Conservation (phyloP, 2,113 vertebrate genomes). For the Festucalex cinctus region DNA sequence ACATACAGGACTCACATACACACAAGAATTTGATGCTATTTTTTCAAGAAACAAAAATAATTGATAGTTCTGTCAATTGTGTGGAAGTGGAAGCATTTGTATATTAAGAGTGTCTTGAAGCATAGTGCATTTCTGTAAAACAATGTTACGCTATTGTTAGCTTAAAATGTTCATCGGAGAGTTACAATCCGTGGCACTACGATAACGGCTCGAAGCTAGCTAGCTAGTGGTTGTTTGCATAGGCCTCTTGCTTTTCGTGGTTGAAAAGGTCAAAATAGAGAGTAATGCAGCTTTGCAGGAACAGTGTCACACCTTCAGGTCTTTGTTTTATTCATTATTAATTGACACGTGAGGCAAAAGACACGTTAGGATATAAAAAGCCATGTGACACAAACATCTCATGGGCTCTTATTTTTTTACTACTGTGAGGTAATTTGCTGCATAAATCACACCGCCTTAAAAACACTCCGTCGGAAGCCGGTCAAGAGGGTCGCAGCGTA, state of each 20-base stretch:
- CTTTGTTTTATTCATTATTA: neutral
- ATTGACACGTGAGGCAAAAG: neutral
- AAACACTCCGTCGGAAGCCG: conserved; percentile 52
- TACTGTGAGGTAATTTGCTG: conserved; percentile 56
- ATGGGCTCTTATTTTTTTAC: conserved; percentile 42
- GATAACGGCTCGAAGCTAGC: neutral
- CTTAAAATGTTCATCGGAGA: neutral
- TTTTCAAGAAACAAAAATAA: no score
- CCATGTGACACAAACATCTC: conserved; percentile 13
- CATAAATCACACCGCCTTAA: conserved; percentile 70
- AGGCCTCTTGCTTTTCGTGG: neutral
- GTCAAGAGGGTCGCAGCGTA: conserved; percentile 62
- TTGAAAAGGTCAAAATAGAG: neutral
- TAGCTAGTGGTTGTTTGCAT: neutral
- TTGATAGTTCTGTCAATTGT: no score
- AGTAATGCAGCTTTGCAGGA: neutral
- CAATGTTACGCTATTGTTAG: neutral
- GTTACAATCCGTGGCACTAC: neutral
- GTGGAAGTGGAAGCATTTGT: no score
- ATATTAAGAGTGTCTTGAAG: no score
- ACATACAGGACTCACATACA: no score
- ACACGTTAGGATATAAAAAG: neutral
- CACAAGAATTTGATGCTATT: no score
- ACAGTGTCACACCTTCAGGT: neutral
- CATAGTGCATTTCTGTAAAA: neutral